Evolutionary conservation across 2,888 invertebrate genomes (phyloP).

Genomic region (Marronus borbonicus): DNA sequence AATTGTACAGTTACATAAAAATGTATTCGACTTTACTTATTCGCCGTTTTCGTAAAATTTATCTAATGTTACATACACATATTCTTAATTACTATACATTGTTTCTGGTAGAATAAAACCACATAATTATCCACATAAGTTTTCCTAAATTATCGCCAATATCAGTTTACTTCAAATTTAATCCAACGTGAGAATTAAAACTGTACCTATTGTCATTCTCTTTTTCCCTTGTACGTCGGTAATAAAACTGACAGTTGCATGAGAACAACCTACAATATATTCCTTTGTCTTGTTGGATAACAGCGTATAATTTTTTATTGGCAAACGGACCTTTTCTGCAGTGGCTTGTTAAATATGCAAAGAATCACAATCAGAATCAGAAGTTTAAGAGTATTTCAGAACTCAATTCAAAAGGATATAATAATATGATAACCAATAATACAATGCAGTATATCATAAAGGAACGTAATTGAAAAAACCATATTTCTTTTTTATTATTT

Average conservation of each 20-base stretch:
- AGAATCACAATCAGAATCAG: no score
- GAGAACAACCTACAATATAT: not conserved
- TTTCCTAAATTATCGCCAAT: constrained; percentile 28
- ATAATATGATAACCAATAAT: no score
- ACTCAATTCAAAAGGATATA: no score
- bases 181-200: not conserved
- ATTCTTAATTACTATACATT: constrained; percentile 13
- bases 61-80: constrained; percentile 2
- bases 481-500: no score
- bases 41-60: constrained; percentile 27
- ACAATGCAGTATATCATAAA: no score
- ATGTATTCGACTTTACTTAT: constrained; percentile 7
- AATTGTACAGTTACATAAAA: constrained; percentile 47
- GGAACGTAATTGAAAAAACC: no score
- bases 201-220: not conserved
- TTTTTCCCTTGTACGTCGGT: not conserved
- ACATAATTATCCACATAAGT: constrained; percentile 11
- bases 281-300: no score
- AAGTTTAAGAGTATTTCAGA: no score
- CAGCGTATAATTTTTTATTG: no score
- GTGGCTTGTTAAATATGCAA: no score
- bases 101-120: constrained; percentile 8
- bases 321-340: no score
- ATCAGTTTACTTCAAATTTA: constrained; percentile 14
- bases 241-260: not conserved